Evolutionary conservation across 2,113 vertebrate species (phyloP), one percentile per base, ranked within the genome.

Genomic region (Aythya baeri): DNA sequence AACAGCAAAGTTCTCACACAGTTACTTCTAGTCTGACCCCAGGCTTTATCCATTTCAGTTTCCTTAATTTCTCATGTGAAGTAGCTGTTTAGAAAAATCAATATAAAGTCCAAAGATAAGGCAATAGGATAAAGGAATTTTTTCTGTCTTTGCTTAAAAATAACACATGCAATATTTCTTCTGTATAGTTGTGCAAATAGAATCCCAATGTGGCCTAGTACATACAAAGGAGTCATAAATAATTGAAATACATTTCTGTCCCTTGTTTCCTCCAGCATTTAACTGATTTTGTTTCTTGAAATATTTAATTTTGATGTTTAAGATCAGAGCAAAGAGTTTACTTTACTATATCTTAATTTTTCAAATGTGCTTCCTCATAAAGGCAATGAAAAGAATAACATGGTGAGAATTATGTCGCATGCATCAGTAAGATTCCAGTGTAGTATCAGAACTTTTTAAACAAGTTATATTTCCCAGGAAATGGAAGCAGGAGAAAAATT

Each of bases 231-330:
- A 86, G 36, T 70, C 63, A 74, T 70, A 93, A 83, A 74, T 41
- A 83, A 23, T 9, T 43, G 36, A 70, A 83, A 88, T 27, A 52
- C 2, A 75, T 57, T 88, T 92, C 50, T 68, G 3, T 55, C 38
- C 0, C 0, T 17, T 20, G 5, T 2, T 72, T 89, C 74, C 61
- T 63, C 25, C 34, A 63, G 6, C 1, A 6, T 44, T 77, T 74
- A 62, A 80, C 17, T 44, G 34, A 76, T 90, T 59, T 75, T 52
- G 1, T 50, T 81, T 58, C 61, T 63, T 66, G 38, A 31, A 43
- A 27, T 31, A 43, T 66, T 66, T 43, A 65, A 43, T 18, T 66
- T 43, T 66, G 27, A 66, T 66, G 38, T 41, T 89, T 87, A 82
- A 67, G 73, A 52, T 61, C 59, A 88, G 29, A 32, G 38, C 52